Evolutionary conservation across 2,113 vertebrate species (phyloP), one percentile per base, ranked within the genome.

Genomic region (Anoplopoma fimbria): DNA sequence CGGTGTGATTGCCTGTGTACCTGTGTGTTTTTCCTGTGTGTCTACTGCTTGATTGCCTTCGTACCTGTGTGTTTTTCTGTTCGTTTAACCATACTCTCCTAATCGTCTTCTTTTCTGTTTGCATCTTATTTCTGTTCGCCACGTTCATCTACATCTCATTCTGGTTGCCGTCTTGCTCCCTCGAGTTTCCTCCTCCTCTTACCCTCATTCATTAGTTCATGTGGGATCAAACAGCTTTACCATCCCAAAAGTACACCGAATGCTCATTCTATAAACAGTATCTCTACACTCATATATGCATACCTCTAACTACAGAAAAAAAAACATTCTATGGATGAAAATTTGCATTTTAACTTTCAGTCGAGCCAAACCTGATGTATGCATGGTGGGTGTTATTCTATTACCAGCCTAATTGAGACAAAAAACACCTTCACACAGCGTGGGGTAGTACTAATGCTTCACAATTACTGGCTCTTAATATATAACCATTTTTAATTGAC

Each of bases 391-490:
- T 79, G 25, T 75, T 65, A 81, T 80, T 81, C 4, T 27, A 79
- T 87, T 77, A 71, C 4, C 27, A 25, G 70, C 14, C 73, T 83
- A 79, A 85, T 58, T 51, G 14, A 83, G 82, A 85, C 42, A 81
- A 62, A 57, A 77, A 73, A 79, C 67, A 75, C 49, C 68, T 68
- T 27, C 79, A 75, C 55, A 49, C 34, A 47, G 63, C 31, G 42
- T 69, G 51, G 2, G 2, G 12, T 5, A 8, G 9, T 7, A 33
- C 29, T 38, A 42, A 76, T 73, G 33, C 27, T 75, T 77, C 51
- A 58, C 42, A 79, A 70, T 86, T 84, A 74, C 34, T 6, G 34
- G 17, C 45, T 33, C 72, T 81, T 47, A 79, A 73, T 42, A 60
- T 69, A 17, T 45, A 69, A 47, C 9, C 42, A n/a, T n/a, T 47